These are phyloP conservation scores for Ibidorhyncha struthersii DNA, from an alignment of 2,113 vertebrate genomes.

Conservation along the genomic window DNA sequence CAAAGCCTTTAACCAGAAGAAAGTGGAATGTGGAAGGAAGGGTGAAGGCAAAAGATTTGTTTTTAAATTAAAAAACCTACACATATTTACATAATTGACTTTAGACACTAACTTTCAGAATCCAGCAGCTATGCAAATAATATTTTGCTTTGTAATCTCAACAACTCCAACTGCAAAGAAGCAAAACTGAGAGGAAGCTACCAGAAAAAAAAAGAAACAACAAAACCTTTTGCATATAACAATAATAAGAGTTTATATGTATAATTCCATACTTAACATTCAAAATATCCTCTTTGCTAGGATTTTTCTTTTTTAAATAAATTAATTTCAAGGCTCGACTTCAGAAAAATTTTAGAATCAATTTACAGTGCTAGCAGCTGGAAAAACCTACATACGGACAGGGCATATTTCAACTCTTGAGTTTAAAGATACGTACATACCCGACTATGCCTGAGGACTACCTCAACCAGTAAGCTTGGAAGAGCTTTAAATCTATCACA, in stretches of 20 bases:
- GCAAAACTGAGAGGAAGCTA: not conserved
- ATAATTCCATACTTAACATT: not conserved
- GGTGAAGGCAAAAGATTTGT: not conserved
- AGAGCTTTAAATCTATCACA: not conserved
- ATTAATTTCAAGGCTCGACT: not conserved
- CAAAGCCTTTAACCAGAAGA: not conserved
- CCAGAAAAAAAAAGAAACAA: not conserved
- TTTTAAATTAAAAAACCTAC: not conserved
- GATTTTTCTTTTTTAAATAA: not conserved
- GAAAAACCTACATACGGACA: not conserved
- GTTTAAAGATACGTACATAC: not conserved
- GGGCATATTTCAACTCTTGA: not conserved
- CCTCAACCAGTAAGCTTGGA: not conserved
- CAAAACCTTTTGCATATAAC: not conserved
- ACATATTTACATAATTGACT: not conserved
- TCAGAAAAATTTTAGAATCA: not conserved
- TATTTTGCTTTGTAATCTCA: not conserved
- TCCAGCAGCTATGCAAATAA: not conserved
- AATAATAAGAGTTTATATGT: not conserved
- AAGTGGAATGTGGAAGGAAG: not conserved
- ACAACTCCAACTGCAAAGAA: not conserved
- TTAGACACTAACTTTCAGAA: not conserved
- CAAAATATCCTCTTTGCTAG: not conserved
- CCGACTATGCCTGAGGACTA: not conserved
- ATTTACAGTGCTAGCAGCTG: not conserved